These are phyloP conservation scores for Alces alces DNA, from an alignment of 2,113 vertebrate genomes.

Conservation along the genomic window DNA sequence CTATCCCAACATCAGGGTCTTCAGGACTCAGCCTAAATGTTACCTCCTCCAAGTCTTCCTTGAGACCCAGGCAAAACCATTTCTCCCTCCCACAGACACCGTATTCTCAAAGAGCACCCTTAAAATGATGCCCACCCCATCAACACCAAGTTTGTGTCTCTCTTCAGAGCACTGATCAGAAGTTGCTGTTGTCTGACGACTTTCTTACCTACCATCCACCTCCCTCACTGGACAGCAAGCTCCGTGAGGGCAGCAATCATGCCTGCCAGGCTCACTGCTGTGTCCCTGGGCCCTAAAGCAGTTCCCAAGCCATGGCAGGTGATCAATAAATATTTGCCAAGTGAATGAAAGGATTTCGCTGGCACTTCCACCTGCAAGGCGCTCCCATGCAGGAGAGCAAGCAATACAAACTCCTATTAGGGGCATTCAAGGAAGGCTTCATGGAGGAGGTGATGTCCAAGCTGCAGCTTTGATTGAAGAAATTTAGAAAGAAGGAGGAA, in stretches of 20 bases:
- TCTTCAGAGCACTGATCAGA: neutral
- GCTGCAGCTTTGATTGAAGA: neutral
- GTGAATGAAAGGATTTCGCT: neutral
- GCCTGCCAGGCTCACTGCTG: neutral
- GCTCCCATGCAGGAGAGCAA: neutral
- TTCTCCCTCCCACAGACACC: neutral
- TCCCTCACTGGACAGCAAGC: neutral
- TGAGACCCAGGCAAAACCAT: neutral
- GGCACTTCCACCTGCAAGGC: neutral
- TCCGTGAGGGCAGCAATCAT: neutral
- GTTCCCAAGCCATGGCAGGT: neutral
- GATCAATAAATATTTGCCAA: neutral
- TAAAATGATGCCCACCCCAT: neutral
- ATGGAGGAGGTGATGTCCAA: neutral
- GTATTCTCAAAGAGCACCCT: neutral
- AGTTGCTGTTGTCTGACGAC: neutral
- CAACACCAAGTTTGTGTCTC: neutral
- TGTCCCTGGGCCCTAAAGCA: neutral
- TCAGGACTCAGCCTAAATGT: neutral
- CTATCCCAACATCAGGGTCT: neutral
- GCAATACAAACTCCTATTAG: neutral
- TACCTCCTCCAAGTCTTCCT: neutral
- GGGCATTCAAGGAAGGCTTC: neutral
- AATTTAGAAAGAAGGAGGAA: neutral
- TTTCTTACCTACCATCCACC: neutral